Evolutionary conservation across 1,140 invertebrate genomes (phyloP), one percentile per base, ranked within the genome.

Genomic region (Drosophila jambulina): DNA sequence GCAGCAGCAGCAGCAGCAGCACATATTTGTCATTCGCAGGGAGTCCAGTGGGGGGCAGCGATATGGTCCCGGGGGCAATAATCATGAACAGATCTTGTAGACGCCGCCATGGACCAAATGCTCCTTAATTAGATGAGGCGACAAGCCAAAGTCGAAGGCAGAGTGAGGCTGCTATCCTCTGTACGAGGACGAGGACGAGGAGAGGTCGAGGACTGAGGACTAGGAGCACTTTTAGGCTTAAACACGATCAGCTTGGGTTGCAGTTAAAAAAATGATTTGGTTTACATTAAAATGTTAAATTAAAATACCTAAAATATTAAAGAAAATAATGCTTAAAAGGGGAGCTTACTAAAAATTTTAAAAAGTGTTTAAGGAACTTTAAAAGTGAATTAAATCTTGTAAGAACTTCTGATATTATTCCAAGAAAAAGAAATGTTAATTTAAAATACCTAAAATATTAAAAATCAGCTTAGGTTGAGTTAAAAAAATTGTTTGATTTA

Each of bases 91-190:
- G 83, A 82, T 86, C 83, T 83, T 86, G 82, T 81, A 82, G 83
- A 69, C 62, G 75, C 82, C 76, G 68, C 67, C 62, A 65, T 58
- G 61, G 77, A 69, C 71, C 80, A 75, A 84, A 70, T 84, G 84
- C 75, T 82, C 77, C 88, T 91, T 91, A 91, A 91, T 91, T 91
- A 91, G 88, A 91, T 91, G 88, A 84, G 79, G 80, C 78, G 82
- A 83, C 80, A 91, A 91, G 80, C 67, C 72, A 58, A 13, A 36
- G 32, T 34, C 12, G 32, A 38, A 71, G 25, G 21, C 51, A 64
- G 9, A 48, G 70, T n/a, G n/a, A 29, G 25, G 19, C 42, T 51
- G 25, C 15, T 27, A 51, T 19, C 32, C 19, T 29, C 15, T 19
- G 29, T 34, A n/a, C 29, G 36, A 19, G 27, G 21, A 56, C 42